Conservation (phyloP, 2,888 invertebrate genomes). For the Bombyx huttoni region DNA sequence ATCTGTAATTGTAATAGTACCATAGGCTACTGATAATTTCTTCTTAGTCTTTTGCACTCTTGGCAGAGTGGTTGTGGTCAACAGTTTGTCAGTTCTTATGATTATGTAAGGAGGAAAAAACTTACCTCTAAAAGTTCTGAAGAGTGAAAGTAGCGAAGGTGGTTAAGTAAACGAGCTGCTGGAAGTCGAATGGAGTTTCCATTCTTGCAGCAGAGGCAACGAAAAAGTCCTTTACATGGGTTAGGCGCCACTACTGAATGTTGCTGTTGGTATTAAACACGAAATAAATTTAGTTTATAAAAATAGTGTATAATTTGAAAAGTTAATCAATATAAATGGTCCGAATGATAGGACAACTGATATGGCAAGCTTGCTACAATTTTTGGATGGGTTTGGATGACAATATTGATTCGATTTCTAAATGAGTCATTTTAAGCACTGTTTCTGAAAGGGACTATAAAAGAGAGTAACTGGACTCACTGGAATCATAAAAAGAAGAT, state of each 20-base stretch:
- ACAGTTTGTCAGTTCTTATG: no score
- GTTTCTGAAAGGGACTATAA: no score
- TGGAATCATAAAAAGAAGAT: no score
- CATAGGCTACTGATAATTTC: no score
- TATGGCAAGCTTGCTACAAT: no score
- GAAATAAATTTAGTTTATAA: not conserved
- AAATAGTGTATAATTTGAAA: not conserved
- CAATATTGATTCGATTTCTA: no score
- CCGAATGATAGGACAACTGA: no score
- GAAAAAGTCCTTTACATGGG: constrained; percentile 61
- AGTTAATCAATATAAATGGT: not conserved
- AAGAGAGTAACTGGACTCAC: no score
- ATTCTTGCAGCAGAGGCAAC: constrained; percentile 61
- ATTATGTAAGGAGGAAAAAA: not conserved
- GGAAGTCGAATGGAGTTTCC: constrained; percentile 45
- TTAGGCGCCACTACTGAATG: constrained; percentile 28
- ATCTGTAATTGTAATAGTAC: no score
- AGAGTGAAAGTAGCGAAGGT: constrained; percentile 61
- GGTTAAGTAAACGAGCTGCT: constrained; percentile 59
- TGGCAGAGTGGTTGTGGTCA: not conserved
- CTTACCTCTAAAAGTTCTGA: constrained; percentile 61
- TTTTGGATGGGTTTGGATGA: no score
- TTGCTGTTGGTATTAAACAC: constrained; percentile 15
- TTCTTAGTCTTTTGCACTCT: no score
- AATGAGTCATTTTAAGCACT: no score